Evolutionary conservation across 2,113 vertebrate species (phyloP), one percentile per base, ranked within the genome.

Genomic region (Actinemys pallida): DNA sequence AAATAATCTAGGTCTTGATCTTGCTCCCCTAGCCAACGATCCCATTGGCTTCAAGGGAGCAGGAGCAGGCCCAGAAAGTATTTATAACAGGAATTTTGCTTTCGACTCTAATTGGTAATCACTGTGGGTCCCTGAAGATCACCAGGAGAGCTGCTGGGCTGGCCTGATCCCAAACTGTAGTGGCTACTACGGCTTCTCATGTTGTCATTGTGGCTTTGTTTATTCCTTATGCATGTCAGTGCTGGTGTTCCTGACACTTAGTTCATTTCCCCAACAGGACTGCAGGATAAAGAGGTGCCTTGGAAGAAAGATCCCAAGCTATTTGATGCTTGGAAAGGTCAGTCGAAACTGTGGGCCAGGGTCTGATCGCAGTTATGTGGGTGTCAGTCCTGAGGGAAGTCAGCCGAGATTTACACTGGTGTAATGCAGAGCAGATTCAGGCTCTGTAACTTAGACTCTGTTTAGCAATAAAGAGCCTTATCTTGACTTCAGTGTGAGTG

Each of bases 281-380:
- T 99, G 92, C 98, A 99, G 95, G 98, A 97, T 20, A 99, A 99
- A 96, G 97, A 98, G 3, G 50, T 98, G 35, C 94, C 98, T 25
- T 99, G 99, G 98, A 99, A 99, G 92, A 98, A 93, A 47, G 98
- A 99, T 92, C 96, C 90, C 92, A 97, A 97, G 84, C 98, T 98
- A 56, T 98, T 99, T 45, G 92, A 97, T 81, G 98, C 98, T 3
- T 99, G 99, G 99, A 99, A 99, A 98, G 98, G 98, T 98, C 86
- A 88, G 97, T 88, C 24, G 62, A 19, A 92, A 8, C 31, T 0
- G 0, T n/a, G 16, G 39, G 22, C 56, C 88, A 84, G 78, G 53
- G 17, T 1, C 13, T 82, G 56, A 9, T 56, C 76, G 24, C 27
- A 78, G 3, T 42, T 57, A 8, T 8, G 31, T 59, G 76, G 31